phyloP scores from a whole-genome alignment of 2,113 vertebrate species.

The Megaceryle torquata region DNA sequence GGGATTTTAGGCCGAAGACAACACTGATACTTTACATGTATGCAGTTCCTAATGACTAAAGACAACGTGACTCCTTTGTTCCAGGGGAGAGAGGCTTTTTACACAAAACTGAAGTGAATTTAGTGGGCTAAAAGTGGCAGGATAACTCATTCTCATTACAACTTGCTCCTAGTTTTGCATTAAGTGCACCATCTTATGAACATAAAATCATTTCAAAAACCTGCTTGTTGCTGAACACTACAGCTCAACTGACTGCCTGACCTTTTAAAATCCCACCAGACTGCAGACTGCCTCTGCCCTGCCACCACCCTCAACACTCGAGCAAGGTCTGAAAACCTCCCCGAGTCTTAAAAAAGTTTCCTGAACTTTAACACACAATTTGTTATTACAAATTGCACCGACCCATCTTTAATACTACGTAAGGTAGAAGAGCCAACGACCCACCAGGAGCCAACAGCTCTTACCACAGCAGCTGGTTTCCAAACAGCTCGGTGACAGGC shows the following conservation, averaged over 20 bases:
- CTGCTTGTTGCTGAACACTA: background rate
- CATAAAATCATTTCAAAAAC: background rate
- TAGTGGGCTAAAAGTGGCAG: background rate
- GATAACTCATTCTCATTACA: background rate
- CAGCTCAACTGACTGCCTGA: background rate
- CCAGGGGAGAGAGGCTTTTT: background rate
- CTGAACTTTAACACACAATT: background rate
- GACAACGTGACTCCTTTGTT: background rate
- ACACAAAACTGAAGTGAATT: background rate
- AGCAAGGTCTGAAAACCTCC: background rate
- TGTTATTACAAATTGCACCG: background rate
- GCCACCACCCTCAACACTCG: background rate
- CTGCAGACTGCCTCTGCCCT: background rate
- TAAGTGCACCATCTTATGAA: background rate
- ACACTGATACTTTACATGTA: background rate
- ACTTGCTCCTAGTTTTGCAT: background rate
- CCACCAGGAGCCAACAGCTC: background rate
- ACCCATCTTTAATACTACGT: rapidly evolving
- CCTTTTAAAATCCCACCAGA: background rate
- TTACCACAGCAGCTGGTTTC: background rate
- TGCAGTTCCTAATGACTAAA: background rate
- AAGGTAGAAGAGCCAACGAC: background rate
- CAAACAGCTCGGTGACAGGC: background rate
- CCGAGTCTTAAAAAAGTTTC: background rate
- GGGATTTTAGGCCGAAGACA: background rate